Evolutionary conservation across 2,888 invertebrate species (phyloP).

Genomic region (Tromatobia lineatoria): DNA sequence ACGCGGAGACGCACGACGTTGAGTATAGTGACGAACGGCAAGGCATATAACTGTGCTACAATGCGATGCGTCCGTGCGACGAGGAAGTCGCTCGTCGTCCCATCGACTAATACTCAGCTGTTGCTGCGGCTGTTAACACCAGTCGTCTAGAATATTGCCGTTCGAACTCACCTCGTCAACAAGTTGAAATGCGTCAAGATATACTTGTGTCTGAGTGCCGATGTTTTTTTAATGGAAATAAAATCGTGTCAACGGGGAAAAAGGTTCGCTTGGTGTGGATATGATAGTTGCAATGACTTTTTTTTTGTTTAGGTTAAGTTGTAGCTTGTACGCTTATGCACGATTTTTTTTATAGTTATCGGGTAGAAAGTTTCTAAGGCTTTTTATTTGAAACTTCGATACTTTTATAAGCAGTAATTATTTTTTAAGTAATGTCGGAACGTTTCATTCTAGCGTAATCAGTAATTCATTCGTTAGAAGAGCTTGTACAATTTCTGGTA

Average conservation of each 20-base stretch:
- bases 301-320: no score
- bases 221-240: neutral
- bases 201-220: conserved; percentile 17
- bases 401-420: no score
- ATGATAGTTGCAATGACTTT: no score
- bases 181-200: conserved; percentile 16
- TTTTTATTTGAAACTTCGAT: no score
- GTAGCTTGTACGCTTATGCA: no score
- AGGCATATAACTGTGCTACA: conserved; percentile 64
- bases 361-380: no score
- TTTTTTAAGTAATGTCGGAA: no score
- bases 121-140: conserved; percentile 46
- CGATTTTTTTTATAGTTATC: no score
- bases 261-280: neutral
- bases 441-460: no score
- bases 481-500: no score
- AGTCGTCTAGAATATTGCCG: conserved; percentile 37
- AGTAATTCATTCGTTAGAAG: no score
- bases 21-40: conserved; percentile 22
- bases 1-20: conserved; percentile 7
- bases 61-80: conserved; percentile 50
- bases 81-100: conserved; percentile 60
- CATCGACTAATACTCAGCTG: conserved; percentile 46
- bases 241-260: neutral
- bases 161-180: conserved; percentile 39